Evolutionary conservation across 2,888 invertebrate genomes (phyloP).

Genomic region (Cephus runcator): DNA sequence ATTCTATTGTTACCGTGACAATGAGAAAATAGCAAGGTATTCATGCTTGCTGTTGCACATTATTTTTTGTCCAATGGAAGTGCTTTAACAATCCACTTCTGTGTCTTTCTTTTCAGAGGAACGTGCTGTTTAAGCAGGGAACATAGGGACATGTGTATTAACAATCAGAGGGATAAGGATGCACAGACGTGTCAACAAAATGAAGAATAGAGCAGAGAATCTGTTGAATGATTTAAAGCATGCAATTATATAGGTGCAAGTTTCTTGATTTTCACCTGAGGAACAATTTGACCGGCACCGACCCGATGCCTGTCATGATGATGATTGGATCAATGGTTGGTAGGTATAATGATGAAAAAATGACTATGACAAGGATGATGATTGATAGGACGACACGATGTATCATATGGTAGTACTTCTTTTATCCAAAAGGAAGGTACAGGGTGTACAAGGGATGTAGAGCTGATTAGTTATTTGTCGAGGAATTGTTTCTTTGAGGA

Average conservation of each 20-base stretch:
- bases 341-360: background rate
- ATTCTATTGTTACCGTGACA: background rate
- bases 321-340: no score
- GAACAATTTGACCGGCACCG: background rate
- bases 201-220: background rate
- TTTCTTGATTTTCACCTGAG: background rate
- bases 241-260: background rate
- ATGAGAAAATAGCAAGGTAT: background rate
- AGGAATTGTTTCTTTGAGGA: background rate
- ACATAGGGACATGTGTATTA: background rate
- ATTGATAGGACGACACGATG: background rate
- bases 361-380: background rate
- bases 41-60: background rate
- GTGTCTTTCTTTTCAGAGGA: background rate
- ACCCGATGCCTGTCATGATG: background rate
- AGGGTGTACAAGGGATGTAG: background rate
- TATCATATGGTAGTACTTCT: background rate
- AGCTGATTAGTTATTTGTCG: background rate
- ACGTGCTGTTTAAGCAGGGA: background rate
- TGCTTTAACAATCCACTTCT: background rate
- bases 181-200: background rate
- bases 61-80: background rate
- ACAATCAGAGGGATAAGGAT: background rate
- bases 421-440: background rate
- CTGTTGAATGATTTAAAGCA: background rate